Conservation (phyloP, 2,113 vertebrate species). For the Litocranius walleri region DNA sequence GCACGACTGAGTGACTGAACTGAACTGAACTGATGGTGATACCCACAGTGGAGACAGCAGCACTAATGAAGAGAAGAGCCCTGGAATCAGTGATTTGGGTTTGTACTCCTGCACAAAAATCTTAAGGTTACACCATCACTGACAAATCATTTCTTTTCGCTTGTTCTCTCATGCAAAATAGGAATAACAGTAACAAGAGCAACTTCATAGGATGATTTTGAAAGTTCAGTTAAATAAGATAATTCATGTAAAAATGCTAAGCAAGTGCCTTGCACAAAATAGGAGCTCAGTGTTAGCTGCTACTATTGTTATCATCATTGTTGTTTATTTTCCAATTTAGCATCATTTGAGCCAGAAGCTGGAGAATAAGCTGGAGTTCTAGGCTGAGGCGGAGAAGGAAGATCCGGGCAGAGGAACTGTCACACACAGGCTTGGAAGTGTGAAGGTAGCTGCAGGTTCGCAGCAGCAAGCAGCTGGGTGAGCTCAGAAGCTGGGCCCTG, state of each 20-base stretch:
- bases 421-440: rapidly evolving
- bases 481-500: neutral
- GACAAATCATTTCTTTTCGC: neutral
- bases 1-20: neutral
- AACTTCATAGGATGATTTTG: neutral
- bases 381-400: neutral
- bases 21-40: neutral
- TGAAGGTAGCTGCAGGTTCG: neutral
- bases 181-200: neutral
- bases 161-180: neutral
- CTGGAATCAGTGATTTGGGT: neutral
- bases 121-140: neutral
- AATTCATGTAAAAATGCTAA: neutral
- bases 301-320: rapidly evolving
- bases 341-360: neutral
- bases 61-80: neutral
- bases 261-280: neutral
- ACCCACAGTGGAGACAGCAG: neutral
- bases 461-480: neutral
- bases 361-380: neutral
- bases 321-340: neutral
- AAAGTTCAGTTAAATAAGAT: neutral
- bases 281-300: neutral
- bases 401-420: neutral
- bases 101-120: neutral